Conservation (phyloP, 2,113 vertebrate species). For the Gadus chalcogrammus region DNA sequence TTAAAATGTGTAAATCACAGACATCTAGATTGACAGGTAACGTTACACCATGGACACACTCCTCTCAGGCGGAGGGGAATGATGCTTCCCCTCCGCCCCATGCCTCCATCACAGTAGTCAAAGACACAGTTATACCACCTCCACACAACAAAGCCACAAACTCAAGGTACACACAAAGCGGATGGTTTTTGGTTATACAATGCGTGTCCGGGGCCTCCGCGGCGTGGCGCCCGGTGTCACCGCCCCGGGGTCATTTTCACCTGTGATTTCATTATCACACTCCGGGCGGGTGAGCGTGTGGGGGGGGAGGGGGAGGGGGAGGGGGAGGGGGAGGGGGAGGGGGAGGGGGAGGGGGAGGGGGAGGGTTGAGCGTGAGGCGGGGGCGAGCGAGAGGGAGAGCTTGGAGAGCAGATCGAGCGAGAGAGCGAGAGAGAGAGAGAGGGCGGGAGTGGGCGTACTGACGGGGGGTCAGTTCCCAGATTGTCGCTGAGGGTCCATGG, state of each 20-base stretch:
- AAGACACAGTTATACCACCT: conserved; percentile 65
- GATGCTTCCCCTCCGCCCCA: conserved; percentile 10
- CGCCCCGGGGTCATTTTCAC: conserved; percentile 46
- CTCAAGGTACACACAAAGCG: conserved; percentile 59
- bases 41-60: conserved; percentile 70
- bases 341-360: too few species aligned
- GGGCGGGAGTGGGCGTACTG: conserved; percentile 30
- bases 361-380: too few species aligned
- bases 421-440: conserved; percentile 1
- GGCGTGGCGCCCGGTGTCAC: conserved; percentile 21
- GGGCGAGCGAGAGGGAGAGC: conserved; percentile 31
- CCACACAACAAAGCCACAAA: conserved; percentile 69
- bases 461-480: conserved; percentile 80
- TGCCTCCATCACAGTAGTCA: conserved; percentile 67
- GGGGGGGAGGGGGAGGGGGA: too few species aligned
- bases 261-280: conserved; percentile 49
- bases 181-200: conserved; percentile 77
- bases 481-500: conserved; percentile 84
- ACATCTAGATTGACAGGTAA: conserved; percentile 70
- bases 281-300: conserved; percentile 23
- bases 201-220: conserved; percentile 58
- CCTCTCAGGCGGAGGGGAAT: conserved; percentile 61
- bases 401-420: conserved; percentile 25
- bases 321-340: too few species aligned
- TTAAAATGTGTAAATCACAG: conserved; percentile 71